Conservation (phyloP, 2,113 vertebrate genomes). For the Cromileptes altivelis region DNA sequence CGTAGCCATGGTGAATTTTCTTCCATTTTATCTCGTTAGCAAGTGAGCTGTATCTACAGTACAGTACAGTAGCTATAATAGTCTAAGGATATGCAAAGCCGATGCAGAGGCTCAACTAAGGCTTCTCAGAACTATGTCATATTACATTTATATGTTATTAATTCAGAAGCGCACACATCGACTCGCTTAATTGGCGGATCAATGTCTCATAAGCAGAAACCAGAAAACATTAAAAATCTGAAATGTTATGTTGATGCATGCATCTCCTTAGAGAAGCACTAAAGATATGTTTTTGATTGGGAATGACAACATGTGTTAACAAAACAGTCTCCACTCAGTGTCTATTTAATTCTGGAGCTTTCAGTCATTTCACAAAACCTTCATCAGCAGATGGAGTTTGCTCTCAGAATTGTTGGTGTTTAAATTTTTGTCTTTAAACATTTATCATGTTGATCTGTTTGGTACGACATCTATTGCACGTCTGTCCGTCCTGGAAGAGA, state of each 20-base stretch:
- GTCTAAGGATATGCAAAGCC: slow-evolving; percentile 5
- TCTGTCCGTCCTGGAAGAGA: too few relatives aligned
- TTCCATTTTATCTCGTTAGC: slow-evolving; percentile 61
- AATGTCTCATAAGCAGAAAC: neutral
- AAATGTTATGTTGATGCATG: neutral
- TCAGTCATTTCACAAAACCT: neutral
- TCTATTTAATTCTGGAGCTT: neutral
- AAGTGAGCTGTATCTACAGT: slow-evolving; percentile 35
- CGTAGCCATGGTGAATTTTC: slow-evolving; percentile 47
- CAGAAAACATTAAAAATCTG: neutral
- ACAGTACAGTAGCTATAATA: slow-evolving; percentile 8
- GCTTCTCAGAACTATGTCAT: neutral
- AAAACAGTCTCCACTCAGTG: neutral
- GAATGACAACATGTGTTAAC: neutral
- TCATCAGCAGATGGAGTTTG: neutral
- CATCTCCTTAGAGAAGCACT: neutral
- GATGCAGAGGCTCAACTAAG: neutral
- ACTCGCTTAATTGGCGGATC: neutral
- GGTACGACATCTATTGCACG: too few relatives aligned
- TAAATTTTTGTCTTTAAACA: too few relatives aligned
- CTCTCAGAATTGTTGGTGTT: neutral
- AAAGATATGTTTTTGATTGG: neutral
- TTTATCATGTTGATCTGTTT: too few relatives aligned
- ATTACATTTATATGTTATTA: neutral
- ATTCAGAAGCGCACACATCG: neutral